A percentile compares a stretch with the other conserved stretches of the same genome.
phyloP scores from a whole-genome alignment of 2,888 invertebrate species.

The Cheilosia scutellata region DNA sequence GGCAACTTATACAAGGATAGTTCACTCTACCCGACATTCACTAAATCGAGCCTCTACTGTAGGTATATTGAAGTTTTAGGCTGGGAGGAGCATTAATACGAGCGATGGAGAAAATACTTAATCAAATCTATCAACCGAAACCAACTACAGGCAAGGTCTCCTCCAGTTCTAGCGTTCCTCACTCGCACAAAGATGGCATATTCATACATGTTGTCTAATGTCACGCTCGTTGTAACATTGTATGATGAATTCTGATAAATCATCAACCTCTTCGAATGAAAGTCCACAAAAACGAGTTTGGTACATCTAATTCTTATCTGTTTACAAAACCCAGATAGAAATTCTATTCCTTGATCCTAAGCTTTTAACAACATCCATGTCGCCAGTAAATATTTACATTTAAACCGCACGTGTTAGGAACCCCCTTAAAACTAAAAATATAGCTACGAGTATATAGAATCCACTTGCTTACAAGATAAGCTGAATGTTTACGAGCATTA shows the following conservation, averaged over 20 bases:
- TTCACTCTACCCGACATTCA: too few relatives aligned
- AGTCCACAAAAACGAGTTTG: slow-evolving; percentile 31
- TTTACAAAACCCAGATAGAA: slow-evolving; percentile 34
- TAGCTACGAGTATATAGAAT: slow-evolving; percentile 48
- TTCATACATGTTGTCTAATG: too few relatives aligned
- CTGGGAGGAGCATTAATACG: too few relatives aligned
- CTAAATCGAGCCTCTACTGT: too few relatives aligned
- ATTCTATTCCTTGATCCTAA: background rate
- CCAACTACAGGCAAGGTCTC: too few relatives aligned
- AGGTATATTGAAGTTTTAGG: too few relatives aligned
- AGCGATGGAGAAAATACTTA: too few relatives aligned
- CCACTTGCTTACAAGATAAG: slow-evolving; percentile 72
- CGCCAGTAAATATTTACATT: slow-evolving; percentile 41
- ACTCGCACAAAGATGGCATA: too few relatives aligned
- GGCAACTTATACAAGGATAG: too few relatives aligned
- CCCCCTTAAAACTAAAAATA: slow-evolving; percentile 50
- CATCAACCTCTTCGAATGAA: slow-evolving; percentile 6
- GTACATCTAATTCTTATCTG: slow-evolving; percentile 46
- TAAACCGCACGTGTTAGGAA: slow-evolving; percentile 43
- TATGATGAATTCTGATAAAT: background rate
- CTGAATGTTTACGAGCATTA: slow-evolving; percentile 73
- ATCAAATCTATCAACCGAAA: too few relatives aligned
- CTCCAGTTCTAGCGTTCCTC: too few relatives aligned
- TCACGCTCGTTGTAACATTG: background rate
- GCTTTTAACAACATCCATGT: slow-evolving; percentile 28